Evolutionary conservation across 37 sponge, comb jelly and placozoan species (phyloP).

Genomic region (Chondrilla cf. caribensis): DNA sequence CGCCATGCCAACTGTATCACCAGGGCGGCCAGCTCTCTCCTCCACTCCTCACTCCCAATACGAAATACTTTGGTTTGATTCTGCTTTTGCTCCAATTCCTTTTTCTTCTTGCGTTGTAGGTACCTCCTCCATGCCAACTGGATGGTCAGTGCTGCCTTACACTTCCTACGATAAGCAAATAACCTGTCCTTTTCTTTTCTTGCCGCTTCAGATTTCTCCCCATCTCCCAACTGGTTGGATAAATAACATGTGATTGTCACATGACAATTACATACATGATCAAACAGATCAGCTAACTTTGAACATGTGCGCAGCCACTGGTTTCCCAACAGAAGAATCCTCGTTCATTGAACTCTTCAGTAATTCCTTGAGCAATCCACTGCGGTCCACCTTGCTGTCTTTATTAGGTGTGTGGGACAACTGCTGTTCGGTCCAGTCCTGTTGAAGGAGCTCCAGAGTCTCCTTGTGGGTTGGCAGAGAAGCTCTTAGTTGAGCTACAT

Average conservation of each 20-base stretch:
- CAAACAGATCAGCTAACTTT: not conserved
- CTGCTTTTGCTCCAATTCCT: conserved; percentile 18
- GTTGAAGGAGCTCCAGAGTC: not conserved
- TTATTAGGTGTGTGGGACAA: not conserved
- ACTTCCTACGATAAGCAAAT: conserved; percentile 53
- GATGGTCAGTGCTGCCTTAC: conserved; percentile 83
- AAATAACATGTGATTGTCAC: too few relatives aligned
- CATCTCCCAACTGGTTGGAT: conserved; percentile 18
- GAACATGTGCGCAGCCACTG: not conserved
- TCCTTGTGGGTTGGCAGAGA: not conserved
- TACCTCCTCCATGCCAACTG: conserved; percentile 85
- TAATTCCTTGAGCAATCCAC: not conserved
- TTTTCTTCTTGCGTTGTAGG: conserved; percentile 12
- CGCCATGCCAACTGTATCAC: conserved; percentile 94
- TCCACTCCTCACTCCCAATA: conserved; percentile 73
- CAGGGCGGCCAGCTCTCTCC: conserved; percentile 89
- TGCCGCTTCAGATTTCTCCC: conserved; percentile 32
- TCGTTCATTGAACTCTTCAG: not conserved
- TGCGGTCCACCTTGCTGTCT: not conserved
- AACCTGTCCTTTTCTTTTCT: conserved; percentile 64
- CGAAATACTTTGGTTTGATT: conserved; percentile 33
- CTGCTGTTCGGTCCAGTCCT: too few relatives aligned
- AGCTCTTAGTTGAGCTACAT: not conserved
- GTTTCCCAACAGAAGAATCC: not conserved
- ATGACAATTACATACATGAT: not conserved